Evolutionary conservation across 92 coral and sea anemone species (phyloP).

Genomic region (Meandrina meandrites): DNA sequence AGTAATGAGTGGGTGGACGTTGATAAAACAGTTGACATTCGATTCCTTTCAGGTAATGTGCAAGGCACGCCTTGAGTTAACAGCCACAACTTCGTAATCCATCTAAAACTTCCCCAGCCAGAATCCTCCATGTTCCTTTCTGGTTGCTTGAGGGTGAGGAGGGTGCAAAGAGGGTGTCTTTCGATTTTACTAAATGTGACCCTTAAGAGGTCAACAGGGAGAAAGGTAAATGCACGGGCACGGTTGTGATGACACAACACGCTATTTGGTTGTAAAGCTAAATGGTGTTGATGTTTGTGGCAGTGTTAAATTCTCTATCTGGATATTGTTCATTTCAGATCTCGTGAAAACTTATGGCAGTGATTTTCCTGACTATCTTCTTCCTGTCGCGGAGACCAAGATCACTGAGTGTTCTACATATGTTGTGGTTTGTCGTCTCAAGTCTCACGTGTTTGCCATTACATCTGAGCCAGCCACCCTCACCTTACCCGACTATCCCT

Average conservation of each 20-base stretch:
- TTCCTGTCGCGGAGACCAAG: slow-evolving; percentile 36
- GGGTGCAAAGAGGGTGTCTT: too few species aligned
- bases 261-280: not conserved
- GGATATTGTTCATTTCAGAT: slow-evolving; percentile 12
- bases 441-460: slow-evolving; percentile 2
- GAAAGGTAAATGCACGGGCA: too few species aligned
- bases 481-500: slow-evolving; percentile 21
- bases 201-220: too few species aligned
- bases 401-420: slow-evolving; percentile 35
- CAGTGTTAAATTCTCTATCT: not conserved
- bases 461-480: not conserved
- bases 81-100: not conserved
- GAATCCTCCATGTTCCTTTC: not conserved
- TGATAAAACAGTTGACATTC: not conserved
- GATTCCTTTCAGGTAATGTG: not conserved
- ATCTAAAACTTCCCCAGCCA: not conserved
- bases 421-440: slow-evolving; percentile 42
- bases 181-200: too few species aligned
- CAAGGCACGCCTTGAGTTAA: not conserved
- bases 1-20: slow-evolving; percentile 11
- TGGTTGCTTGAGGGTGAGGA: not conserved
- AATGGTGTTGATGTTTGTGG: not conserved
- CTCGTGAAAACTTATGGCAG: not conserved
- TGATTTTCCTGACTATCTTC: slow-evolving; percentile 24
- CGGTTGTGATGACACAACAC: too few species aligned